Conservation (phyloP, 2,797 vertebrate species). For the Melanotaenia parkinsoni region DNA sequence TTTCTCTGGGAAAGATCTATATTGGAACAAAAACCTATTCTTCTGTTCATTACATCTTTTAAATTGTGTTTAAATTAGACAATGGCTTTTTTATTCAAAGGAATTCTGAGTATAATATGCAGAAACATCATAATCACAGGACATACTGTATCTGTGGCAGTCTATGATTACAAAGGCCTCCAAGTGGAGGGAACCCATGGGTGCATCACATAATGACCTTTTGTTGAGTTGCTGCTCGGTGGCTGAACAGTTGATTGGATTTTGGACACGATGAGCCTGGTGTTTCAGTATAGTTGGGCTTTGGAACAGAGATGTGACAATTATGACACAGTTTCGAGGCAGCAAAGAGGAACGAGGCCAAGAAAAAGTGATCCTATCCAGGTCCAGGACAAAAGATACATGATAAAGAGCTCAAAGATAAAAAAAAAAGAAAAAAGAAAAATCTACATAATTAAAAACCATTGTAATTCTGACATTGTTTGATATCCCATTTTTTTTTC, state of each 20-base stretch:
- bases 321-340: not conserved
- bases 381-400: not conserved
- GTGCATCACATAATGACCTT: conserved; percentile 7
- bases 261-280: not conserved
- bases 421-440: not conserved
- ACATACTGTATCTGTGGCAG: not conserved
- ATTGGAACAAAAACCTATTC: not conserved
- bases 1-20: conserved; percentile 1
- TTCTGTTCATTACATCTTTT: not conserved
- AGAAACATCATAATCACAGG: not conserved
- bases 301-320: conserved; percentile 22
- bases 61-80: not conserved
- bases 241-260: conserved; percentile 4
- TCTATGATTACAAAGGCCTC: not conserved
- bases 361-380: not conserved
- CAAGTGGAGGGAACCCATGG: not conserved
- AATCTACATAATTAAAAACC: conserved; percentile 6
- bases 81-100: not conserved
- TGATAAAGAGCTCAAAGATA: not conserved
- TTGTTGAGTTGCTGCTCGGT: not conserved
- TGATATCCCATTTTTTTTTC: no score
- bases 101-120: not conserved
- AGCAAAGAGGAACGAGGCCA: not conserved
- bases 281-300: conserved; percentile 8
- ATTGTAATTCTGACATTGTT: no score